Evolutionary conservation across 2,888 invertebrate species (phyloP).

Genomic region (Lasioglossum lativentre): DNA sequence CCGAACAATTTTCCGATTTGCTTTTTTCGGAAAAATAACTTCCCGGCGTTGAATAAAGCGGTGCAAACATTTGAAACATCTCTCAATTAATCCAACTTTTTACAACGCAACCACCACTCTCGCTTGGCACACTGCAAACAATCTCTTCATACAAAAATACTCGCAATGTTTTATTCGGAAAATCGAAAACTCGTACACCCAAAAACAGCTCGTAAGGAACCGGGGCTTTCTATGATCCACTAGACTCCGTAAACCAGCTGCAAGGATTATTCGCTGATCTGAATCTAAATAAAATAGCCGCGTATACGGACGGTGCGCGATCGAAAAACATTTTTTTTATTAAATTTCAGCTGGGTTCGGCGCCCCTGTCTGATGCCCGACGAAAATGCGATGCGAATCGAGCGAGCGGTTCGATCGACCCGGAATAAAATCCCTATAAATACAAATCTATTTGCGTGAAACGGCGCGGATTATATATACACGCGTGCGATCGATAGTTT

Average conservation of each 20-base stretch:
- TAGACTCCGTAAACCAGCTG: neutral
- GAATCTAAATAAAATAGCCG: neutral
- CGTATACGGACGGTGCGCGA: neutral
- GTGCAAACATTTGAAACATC: neutral
- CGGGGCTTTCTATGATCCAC: neutral
- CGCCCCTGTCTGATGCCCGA: neutral
- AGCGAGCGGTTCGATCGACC: neutral
- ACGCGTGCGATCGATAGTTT: constrained; percentile 49
- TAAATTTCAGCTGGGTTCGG: neutral
- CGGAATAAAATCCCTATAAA: constrained; percentile 33
- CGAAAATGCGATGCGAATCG: neutral
- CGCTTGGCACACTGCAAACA: neutral
- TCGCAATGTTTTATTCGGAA: neutral
- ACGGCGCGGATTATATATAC: constrained; percentile 18
- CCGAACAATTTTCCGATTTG: no score
- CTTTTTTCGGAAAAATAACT: neutral
- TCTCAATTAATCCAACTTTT: neutral
- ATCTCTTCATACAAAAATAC: neutral
- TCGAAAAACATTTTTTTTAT: neutral
- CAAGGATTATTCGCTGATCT: neutral
- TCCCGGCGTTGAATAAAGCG: neutral
- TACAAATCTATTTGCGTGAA: constrained; percentile 39
- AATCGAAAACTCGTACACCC: neutral
- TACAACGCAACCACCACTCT: neutral
- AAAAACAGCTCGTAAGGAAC: neutral